Percentiles rank a stretch among this genome's conserved stretches.
Conservation (phyloP, 2,113 vertebrate species). For the Panthera tigris region DNA sequence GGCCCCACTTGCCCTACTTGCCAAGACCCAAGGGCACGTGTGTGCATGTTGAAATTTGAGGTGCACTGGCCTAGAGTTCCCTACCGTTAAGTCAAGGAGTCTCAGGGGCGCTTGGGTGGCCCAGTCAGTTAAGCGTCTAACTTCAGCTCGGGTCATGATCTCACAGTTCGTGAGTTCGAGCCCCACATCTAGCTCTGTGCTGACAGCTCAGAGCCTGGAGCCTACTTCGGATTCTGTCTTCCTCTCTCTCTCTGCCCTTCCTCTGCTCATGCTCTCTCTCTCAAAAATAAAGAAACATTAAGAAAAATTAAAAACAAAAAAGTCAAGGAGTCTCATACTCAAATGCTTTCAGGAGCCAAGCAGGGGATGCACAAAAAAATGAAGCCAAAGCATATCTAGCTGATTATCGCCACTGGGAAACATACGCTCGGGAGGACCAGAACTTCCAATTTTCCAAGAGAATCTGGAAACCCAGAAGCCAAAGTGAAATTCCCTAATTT, state of each 20-base stretch:
- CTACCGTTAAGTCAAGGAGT: neutral
- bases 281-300: too few species aligned
- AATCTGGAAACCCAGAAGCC: neutral
- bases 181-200: too few species aligned
- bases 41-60: neutral
- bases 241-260: too few species aligned
- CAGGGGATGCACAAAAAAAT: neutral
- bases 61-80: rapidly evolving
- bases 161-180: too few species aligned
- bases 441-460: neutral
- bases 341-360: neutral
- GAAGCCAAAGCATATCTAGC: neutral
- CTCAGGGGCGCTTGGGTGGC: neutral
- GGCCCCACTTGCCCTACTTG: too few species aligned
- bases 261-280: too few species aligned
- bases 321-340: neutral
- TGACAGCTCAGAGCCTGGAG: too few species aligned
- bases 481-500: neutral
- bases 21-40: rapidly evolving
- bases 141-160: too few species aligned
- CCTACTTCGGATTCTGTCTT: too few species aligned
- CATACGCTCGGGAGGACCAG: neutral
- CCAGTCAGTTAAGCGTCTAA: too few species aligned
- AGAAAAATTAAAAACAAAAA: too few species aligned
- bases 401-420: neutral